A percentile compares a stretch with the other conserved stretches of the same genome.
Evolutionary conservation across 2,797 vertebrate genomes (phyloP).

Genomic region (Pangasius djambal): DNA sequence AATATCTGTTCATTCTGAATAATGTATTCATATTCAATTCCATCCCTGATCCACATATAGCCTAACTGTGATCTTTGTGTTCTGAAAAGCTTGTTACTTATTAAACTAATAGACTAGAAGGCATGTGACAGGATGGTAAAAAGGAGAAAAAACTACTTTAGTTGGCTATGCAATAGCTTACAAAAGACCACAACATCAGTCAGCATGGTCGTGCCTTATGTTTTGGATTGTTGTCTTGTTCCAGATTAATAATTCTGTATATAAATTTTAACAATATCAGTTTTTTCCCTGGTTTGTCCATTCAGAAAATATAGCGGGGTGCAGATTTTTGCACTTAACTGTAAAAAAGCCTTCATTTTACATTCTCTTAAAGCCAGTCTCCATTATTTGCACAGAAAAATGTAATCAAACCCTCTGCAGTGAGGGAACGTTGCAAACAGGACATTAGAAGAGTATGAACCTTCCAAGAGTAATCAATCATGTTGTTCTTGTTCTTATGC

Average conservation of each 20-base stretch:
- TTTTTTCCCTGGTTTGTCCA: background rate
- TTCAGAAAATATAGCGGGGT: background rate
- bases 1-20: background rate
- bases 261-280: background rate
- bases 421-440: conserved; percentile 44
- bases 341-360: background rate
- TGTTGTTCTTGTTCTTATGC: conserved; percentile 59
- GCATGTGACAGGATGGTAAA: background rate
- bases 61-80: background rate
- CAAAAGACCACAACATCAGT: background rate
- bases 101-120: background rate
- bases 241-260: background rate
- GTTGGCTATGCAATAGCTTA: background rate
- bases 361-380: background rate
- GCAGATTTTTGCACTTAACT: background rate
- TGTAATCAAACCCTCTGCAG: conserved; percentile 38
- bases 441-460: conserved; percentile 51
- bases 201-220: background rate
- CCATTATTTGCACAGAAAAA: conserved; percentile 5
- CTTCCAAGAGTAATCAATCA: conserved; percentile 60
- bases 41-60: background rate
- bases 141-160: background rate
- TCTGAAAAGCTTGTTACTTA: background rate
- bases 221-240: background rate
- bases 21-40: background rate